Base-by-base conservation (phyloP, 2,797 vertebrate genomes). In the Peromyscus aztecus region DNA sequence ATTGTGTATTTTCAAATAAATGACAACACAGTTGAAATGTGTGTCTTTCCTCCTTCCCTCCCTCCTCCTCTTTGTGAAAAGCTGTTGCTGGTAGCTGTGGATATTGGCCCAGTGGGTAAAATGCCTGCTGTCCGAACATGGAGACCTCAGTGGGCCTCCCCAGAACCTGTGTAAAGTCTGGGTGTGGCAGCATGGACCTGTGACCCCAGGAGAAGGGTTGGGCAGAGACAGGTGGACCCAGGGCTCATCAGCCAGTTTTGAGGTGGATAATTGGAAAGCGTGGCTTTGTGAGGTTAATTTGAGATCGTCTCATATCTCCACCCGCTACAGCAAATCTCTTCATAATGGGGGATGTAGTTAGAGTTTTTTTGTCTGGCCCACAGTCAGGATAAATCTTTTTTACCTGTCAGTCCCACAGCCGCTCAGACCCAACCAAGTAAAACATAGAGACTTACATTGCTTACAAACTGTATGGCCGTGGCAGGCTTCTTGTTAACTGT, bases 1-100 rank as follows among this genome's bases (percentile, higher is more conserved):
- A 37, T 17, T 89, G 37, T 49, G 65, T 40, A 61, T 73, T 86
- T 91, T 93, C 46, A 89, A 78, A 84, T 16, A 91, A 78, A 84
- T 16, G 46, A 89, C 7, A 4, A 29, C 29, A 34, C 2, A 31
- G 19, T 92, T 96, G 37, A 84, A 31, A 46, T 57, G 88, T 87
- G 37, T n/a, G 9, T 9, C 16, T 80, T 91, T 92, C 84, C 55
- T 55, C 55, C 55, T 55, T 16, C 4, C 5, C 55, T 12, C 2
- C 34, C 67, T 63, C 61, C 61, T 69, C 34, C 34, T 69, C 67
- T 17, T 69, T 16, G 40, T 59, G 49, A 37, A 61, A 31, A 73
- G 40, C 24, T 27, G 0, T 61, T 16, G 29, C 19, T 49, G 63
- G 12, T 63, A 24, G 43, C 31, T 10, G 14, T 49, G 46, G 31